A percentile compares a stretch with the other conserved stretches of the same genome.
Evolutionary conservation across 2,888 invertebrate species (phyloP).

Genomic region (Xanthorhoe designata): DNA sequence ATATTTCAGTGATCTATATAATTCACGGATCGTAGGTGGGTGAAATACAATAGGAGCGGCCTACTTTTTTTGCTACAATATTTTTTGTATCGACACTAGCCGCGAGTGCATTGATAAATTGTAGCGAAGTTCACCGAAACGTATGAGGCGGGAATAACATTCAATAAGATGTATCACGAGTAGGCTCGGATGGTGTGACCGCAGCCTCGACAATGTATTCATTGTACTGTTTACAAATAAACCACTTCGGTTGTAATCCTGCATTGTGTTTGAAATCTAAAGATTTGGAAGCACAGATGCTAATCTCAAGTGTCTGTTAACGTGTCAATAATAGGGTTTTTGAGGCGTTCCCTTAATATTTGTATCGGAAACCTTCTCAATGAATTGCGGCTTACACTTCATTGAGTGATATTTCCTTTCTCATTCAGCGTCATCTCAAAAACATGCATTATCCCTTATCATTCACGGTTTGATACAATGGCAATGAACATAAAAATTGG

Average conservation of each 20-base stretch:
- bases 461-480: conserved; percentile 41
- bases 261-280: conserved; percentile 78
- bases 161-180: conserved; percentile 77
- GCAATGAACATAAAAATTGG: conserved; percentile 26
- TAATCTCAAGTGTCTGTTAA: conserved; percentile 86
- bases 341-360: conserved; percentile 70
- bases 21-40: conserved; percentile 8
- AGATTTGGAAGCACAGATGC: conserved; percentile 81
- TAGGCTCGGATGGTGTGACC: conserved; percentile 72
- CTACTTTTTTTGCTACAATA: conserved; percentile 40
- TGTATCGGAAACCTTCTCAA: conserved; percentile 58
- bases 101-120: conserved; percentile 60
- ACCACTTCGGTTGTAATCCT: conserved; percentile 81
- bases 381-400: conserved; percentile 63
- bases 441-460: conserved; percentile 44
- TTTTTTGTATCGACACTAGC: conserved; percentile 56
- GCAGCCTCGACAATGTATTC: conserved; percentile 70
- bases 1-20: conserved; percentile 19
- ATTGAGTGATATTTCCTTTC: conserved; percentile 74
- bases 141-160: conserved; percentile 69
- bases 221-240: conserved; percentile 84
- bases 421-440: conserved; percentile 43
- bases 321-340: conserved; percentile 79
- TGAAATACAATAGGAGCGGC: conserved; percentile 29
- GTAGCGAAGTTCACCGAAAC: conserved; percentile 76